Evolutionary conservation across 2,797 vertebrate species (phyloP), one percentile per base, ranked within the genome.

Genomic region (Pteronotus mesoamericanus): DNA sequence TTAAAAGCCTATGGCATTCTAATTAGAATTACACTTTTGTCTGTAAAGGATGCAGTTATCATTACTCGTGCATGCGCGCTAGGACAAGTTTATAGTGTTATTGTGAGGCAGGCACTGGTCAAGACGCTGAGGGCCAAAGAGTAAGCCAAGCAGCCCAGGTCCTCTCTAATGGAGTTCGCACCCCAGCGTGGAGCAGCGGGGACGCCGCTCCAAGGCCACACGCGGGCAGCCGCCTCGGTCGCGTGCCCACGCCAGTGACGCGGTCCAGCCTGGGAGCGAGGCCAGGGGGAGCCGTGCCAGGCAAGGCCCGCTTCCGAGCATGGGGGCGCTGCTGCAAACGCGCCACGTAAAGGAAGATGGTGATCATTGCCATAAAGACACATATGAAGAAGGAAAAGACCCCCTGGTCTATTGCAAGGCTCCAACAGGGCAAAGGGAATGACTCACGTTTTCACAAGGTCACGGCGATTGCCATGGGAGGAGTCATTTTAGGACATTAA

Each of bases 211-310:
- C 21, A 86, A 34, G 22, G 51, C 53, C 42, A 34, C 7, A 57
- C 1, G 6, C 24, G 12, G 5, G 15, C 4, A 14, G 5, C 26
- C 5, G 18, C 5, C 6, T 16, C 34, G 18, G 15, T 51, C 21
- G 32, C 26, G 19, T 15, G 19, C 46, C 4, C 1, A 37, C 1
- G 29, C 6, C 32, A 1, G 22, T 46, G 42, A 5, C 7, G 26
- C 8, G 66, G 44, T 9, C 18, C 51, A 66, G 12, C 24, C 18
- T 32, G 8, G 9, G 64, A 39, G 11, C 53, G 2, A 71, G 3
- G 2, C 59, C 6, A 19, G 34, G 75, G 12, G 22, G 69, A 64
- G 51, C 14, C n/a, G 15, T n/a, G 10, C 4, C 15, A 46, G 26
- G 26, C 8, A 55, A 84, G 12, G 11, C 44, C 32, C 24, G 9